These are phyloP conservation scores for Heterodera schachtii DNA, from an alignment of 1,140 invertebrate genomes.

Conservation along the genomic window DNA sequence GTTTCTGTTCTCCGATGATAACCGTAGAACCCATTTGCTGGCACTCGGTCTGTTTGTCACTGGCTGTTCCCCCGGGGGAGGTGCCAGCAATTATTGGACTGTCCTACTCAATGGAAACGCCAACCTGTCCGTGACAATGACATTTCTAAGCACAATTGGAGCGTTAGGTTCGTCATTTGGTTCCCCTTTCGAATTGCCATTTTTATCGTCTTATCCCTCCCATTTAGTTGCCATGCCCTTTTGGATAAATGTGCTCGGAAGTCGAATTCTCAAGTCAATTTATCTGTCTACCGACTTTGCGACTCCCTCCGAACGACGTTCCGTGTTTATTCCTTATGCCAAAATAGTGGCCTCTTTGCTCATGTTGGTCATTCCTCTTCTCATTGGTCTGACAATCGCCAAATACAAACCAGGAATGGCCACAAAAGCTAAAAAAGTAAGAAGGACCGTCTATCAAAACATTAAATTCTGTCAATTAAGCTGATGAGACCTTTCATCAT, in stretches of 20 bases:
- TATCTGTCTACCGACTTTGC: constrained; percentile 65
- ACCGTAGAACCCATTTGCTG: constrained; percentile 46
- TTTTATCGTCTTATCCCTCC: constrained; percentile 29
- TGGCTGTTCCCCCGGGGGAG: constrained; percentile 85
- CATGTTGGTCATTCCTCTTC: constrained; percentile 80
- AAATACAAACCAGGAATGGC: constrained; percentile 67
- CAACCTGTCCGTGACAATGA: constrained; percentile 87
- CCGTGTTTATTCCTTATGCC: constrained; percentile 78
- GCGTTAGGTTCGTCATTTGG: constrained; percentile 74
- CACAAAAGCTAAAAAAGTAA: constrained; percentile 72
- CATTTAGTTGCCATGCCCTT: constrained; percentile 84
- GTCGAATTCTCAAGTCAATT: constrained; percentile 73
- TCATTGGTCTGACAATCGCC: constrained; percentile 74
- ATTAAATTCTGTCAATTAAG: constrained; percentile 68
- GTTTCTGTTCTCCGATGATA: constrained; percentile 70
- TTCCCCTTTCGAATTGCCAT: constrained; percentile 6
- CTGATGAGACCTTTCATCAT: constrained; percentile 84
- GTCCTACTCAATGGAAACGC: constrained; percentile 83
- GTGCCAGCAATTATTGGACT: constrained; percentile 93
- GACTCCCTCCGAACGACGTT: background rate
- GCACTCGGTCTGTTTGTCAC: constrained; percentile 83
- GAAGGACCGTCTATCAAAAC: constrained; percentile 56
- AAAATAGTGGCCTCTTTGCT: constrained; percentile 78
- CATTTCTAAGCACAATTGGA: constrained; percentile 81
- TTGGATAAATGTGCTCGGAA: constrained; percentile 91